These are phyloP conservation scores for Philereme transversata DNA, from an alignment of 2,888 invertebrate genomes.

Conservation along the genomic window DNA sequence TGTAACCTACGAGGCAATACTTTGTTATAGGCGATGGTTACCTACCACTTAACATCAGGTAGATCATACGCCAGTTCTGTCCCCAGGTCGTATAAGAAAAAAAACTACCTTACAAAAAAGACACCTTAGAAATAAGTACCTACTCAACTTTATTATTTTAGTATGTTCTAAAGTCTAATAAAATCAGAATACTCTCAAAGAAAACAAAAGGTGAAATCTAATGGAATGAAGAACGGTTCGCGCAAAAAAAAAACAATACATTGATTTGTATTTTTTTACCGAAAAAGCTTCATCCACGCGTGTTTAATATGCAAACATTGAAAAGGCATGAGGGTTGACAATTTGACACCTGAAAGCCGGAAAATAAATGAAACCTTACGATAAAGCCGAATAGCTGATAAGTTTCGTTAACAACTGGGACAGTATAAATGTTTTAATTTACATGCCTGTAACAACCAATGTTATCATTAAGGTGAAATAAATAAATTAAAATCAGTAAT, in stretches of 20 bases:
- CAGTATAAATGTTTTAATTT: too few relatives aligned
- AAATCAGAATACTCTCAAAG: constrained; percentile 2
- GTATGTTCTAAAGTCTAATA: not conserved
- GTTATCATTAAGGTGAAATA: too few relatives aligned
- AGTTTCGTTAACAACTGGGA: too few relatives aligned
- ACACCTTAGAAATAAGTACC: constrained; percentile 1
- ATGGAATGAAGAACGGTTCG: constrained; percentile 20
- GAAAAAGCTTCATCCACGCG: constrained; percentile 30
- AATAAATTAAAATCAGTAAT: too few relatives aligned
- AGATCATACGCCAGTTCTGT: too few relatives aligned
- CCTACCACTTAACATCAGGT: too few relatives aligned
- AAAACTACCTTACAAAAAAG: not conserved
- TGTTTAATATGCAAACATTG: constrained; percentile 36
- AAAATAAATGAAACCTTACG: not conserved
- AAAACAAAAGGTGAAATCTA: constrained; percentile 27
- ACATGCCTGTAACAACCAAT: too few relatives aligned
- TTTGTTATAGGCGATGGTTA: too few relatives aligned
- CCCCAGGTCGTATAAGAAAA: too few relatives aligned
- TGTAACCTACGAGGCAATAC: too few relatives aligned
- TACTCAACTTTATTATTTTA: not conserved
- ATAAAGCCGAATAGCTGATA: not conserved
- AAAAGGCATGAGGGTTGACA: constrained; percentile 2
- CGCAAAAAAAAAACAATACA: constrained; percentile 22
- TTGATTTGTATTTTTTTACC: constrained; percentile 36
- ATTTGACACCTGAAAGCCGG: constrained; percentile 11